Evolutionary conservation across 2,113 vertebrate genomes (phyloP).

Genomic region (Hirundichthys speculiger): DNA sequence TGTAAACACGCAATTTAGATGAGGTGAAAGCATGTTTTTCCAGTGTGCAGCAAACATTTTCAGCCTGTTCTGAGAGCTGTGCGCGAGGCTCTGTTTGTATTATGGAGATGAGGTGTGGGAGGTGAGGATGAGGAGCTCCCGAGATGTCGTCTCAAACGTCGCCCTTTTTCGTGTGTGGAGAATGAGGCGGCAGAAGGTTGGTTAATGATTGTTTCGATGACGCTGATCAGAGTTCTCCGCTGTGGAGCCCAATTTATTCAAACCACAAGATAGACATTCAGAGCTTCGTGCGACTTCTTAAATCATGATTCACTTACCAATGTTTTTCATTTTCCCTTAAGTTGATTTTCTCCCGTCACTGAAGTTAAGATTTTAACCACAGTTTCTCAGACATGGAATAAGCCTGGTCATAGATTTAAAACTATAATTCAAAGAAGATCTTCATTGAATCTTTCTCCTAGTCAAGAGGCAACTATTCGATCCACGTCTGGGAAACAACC

Average conservation of each 20-base stretch:
- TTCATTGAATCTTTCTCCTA: no score
- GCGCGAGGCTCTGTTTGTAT: constrained; percentile 40
- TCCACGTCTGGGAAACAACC: neutral
- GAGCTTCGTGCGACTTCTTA: constrained; percentile 43
- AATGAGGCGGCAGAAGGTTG: constrained; percentile 54
- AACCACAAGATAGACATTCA: constrained; percentile 52
- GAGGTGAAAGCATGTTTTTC: neutral
- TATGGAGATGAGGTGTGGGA: constrained; percentile 6
- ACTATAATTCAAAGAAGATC: neutral
- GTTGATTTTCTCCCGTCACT: neutral
- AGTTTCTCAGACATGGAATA: neutral
- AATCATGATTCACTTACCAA: constrained; percentile 46
- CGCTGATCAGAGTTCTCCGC: constrained; percentile 73
- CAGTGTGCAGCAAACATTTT: neutral
- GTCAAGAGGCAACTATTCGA: no score
- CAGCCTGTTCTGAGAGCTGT: constrained; percentile 6
- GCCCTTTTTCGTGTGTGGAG: constrained; percentile 22
- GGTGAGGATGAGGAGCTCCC: constrained; percentile 18
- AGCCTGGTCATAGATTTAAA: neutral
- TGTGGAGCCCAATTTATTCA: constrained; percentile 59
- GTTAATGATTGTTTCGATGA: constrained; percentile 80
- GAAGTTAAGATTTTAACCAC: neutral
- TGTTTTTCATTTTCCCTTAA: constrained; percentile 22
- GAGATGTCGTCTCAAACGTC: constrained; percentile 46
- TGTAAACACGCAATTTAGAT: constrained; percentile 15